Percentiles rank a stretch among this genome's conserved stretches.
phyloP scores from a whole-genome alignment of 1,140 invertebrate genomes.

The Sycophila sp. region DNA sequence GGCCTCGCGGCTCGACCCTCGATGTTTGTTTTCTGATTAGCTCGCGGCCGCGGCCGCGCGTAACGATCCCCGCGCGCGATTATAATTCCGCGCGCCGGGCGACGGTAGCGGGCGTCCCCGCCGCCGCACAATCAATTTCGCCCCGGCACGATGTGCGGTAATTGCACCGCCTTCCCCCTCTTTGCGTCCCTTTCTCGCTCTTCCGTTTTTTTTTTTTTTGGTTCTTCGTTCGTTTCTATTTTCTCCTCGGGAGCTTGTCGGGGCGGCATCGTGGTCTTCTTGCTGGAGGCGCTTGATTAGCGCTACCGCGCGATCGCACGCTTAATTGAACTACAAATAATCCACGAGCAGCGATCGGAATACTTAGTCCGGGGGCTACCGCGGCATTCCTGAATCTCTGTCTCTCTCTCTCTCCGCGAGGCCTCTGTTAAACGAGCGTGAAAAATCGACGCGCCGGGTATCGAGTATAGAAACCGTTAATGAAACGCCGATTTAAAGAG shows the following conservation, averaged over 20 bases:
- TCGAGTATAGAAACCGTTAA: too few species aligned
- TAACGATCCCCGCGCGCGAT: conserved; percentile 41
- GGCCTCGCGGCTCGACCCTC: conserved; percentile 50
- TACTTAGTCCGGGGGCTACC: not conserved
- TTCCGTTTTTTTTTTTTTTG: not conserved
- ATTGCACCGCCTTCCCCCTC: too few species aligned
- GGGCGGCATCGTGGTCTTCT: not conserved
- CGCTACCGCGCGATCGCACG: not conserved
- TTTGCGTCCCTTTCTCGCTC: not conserved
- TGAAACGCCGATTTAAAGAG: not conserved
- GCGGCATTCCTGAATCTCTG: too few species aligned
- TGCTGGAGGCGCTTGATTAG: not conserved
- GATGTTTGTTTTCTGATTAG: conserved; percentile 64
- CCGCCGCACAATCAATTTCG: not conserved
- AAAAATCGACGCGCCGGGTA: too few species aligned
- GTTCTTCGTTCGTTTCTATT: too few species aligned
- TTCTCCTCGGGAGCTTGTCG: not conserved
- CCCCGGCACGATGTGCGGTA: not conserved
- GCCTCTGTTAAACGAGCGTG: too few species aligned
- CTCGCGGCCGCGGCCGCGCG: conserved; percentile 34
- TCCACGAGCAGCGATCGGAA: not conserved
- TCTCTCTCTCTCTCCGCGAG: too few species aligned
- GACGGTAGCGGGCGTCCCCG: not conserved
- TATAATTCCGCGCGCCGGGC: not conserved
- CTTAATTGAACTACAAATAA: conserved; percentile 6